These are phyloP conservation scores for Chironomus tentans DNA, from an alignment of 2,888 invertebrate species.

Conservation along the genomic window DNA sequence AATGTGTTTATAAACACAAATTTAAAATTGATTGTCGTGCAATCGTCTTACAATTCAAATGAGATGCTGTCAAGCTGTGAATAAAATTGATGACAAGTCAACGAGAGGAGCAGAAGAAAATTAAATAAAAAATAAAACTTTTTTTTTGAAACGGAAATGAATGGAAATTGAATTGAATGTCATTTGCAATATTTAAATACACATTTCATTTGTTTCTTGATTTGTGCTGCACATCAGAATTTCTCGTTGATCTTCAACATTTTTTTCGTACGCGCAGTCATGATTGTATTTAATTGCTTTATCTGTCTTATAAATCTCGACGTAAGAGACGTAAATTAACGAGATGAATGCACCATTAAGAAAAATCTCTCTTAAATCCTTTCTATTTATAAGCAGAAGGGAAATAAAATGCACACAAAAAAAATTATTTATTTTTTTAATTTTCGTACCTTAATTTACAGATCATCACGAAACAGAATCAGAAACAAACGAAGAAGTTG, in stretches of 20 bases:
- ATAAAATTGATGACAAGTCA: background rate
- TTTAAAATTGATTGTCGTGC: no score
- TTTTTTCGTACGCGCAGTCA: no score
- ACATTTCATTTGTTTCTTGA: background rate
- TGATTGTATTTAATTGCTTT: background rate
- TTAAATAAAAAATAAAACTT: background rate
- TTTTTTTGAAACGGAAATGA: background rate
- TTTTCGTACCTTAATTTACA: background rate
- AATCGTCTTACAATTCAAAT: background rate
- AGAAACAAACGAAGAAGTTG: constrained; percentile 17
- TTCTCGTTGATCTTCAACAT: no score
- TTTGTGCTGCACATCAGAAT: background rate
- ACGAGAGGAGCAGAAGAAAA: background rate
- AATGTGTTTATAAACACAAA: no score
- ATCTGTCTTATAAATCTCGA: background rate
- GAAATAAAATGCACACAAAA: background rate
- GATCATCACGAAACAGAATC: constrained; percentile 10
- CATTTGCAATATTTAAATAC: background rate
- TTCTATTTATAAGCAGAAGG: background rate
- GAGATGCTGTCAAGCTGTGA: background rate
- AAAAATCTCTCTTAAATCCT: background rate
- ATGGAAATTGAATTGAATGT: background rate
- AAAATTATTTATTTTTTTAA: background rate
- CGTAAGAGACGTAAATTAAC: no score
- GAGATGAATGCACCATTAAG: background rate